Evolutionary conservation across 2,113 vertebrate genomes (phyloP), one percentile per base, ranked within the genome.

Genomic region (Grallaria varia): DNA sequence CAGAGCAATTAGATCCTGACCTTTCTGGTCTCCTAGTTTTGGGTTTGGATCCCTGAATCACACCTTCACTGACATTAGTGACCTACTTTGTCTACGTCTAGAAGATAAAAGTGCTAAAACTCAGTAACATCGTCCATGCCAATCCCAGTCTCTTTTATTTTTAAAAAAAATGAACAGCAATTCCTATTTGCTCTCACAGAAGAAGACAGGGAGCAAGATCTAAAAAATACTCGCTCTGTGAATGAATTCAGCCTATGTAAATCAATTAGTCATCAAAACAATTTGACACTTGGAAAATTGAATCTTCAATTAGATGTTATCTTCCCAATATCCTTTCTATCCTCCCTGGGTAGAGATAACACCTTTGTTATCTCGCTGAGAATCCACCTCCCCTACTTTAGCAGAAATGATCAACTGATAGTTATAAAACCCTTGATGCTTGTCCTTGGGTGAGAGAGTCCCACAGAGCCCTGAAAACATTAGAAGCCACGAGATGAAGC

Each of bases 341-440:
- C 96, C 97, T 97, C 96, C 97, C 97, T 91, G 96, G 93, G 72
- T 71, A 95, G 95, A 98, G 98, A 98, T 98, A 98, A 98, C 97
- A 97, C 97, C 95, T 97, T 93, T 97, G 97, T 98, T 98, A 98
- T 98, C 98, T 98, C 92, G 24, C 97, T 90, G 93, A 97, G 95
- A 98, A 98, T 98, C 98, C 98, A 98, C 97, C 97, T 97, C 96
- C 97, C 92, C 97, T 98, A 97, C 97, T 98, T 98, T 97, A 97
- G 97, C 97, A 98, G 97, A 98, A 98, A 98, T 98, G 98, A 98
- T 98, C 98, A 98, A 98, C 97, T 98, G 98, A 98, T 98, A 98
- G 98, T 98, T 98, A 95, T 97, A 97, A 97, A 97, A 97, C 96
- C 97, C 97, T 98, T 98, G 97, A 97, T 97, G 97, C 97, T 97